Evolutionary conservation across 2,797 vertebrate species (phyloP).

Genomic region (Channallabes apus): DNA sequence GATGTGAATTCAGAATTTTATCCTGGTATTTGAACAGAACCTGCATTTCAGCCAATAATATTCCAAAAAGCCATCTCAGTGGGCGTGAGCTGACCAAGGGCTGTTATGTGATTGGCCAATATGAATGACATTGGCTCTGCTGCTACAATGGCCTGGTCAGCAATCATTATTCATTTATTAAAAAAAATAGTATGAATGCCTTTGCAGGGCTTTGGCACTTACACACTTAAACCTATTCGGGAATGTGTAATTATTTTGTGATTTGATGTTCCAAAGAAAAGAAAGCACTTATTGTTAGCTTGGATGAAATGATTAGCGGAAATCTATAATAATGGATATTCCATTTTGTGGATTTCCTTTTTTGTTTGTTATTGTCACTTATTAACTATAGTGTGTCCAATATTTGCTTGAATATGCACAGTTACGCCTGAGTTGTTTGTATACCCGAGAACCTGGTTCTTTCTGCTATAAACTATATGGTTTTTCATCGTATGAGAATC

Average conservation of each 20-base stretch:
- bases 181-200: conserved; percentile 50
- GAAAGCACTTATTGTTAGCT: conserved; percentile 34
- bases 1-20: conserved; percentile 87
- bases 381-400: neutral
- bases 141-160: conserved; percentile 63
- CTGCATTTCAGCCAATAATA: conserved; percentile 45
- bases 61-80: conserved; percentile 57
- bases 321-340: neutral
- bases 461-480: conserved; percentile 15
- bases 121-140: conserved; percentile 57
- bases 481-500: conserved; percentile 37
- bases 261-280: conserved; percentile 49
- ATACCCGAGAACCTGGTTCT: neutral
- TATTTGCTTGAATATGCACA: conserved; percentile 40
- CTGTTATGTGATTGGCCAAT: conserved; percentile 61
- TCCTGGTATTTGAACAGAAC: conserved; percentile 78
- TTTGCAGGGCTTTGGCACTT: conserved; percentile 55
- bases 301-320: neutral
- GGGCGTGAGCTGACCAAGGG: conserved; percentile 47
- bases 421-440: conserved; percentile 17
- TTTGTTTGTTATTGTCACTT: conserved; percentile 9
- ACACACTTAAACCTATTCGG: conserved; percentile 48
- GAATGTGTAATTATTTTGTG: conserved; percentile 44
- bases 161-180: conserved; percentile 32
- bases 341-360: conserved; percentile 5